Percentiles rank a stretch among this genome's conserved stretches.
These are phyloP conservation scores for Sakesphorus luctuosus DNA, from an alignment of 2,113 vertebrate species.

Conservation along the genomic window DNA sequence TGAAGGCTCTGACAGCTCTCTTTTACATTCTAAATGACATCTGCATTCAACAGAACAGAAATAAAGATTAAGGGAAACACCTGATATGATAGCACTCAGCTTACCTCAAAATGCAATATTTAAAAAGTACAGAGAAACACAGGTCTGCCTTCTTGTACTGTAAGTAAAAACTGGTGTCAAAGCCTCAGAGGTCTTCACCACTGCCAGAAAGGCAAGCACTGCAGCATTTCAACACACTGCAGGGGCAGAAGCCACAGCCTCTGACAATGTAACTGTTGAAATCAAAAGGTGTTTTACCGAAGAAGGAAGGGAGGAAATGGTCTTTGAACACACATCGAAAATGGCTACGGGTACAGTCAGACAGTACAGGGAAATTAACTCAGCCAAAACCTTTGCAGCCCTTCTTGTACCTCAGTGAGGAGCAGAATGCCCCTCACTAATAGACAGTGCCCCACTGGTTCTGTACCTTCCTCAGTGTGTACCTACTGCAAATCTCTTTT, in stretches of 20 bases:
- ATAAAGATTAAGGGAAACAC: slow-evolving; percentile 55
- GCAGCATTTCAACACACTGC: background rate
- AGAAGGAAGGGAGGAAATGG: background rate
- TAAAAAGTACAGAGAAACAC: slow-evolving; percentile 56
- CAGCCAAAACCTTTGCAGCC: background rate
- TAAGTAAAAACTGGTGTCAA: slow-evolving; percentile 39
- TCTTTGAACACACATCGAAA: background rate
- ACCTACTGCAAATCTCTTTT: slow-evolving; percentile 9
- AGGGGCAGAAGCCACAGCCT: slow-evolving; percentile 9
- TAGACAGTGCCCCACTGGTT: background rate
- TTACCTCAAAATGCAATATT: slow-evolving; percentile 59
- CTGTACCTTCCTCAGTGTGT: background rate
- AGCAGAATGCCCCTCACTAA: background rate
- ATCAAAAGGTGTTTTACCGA: background rate
- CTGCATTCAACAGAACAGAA: slow-evolving; percentile 69
- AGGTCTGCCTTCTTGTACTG: slow-evolving; percentile 38
- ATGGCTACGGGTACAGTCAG: background rate
- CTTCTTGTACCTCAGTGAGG: background rate
- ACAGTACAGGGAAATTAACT: background rate
- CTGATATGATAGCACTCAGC: slow-evolving; percentile 19
- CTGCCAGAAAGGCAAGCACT: background rate
- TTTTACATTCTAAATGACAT: slow-evolving; percentile 56
- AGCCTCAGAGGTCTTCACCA: background rate
- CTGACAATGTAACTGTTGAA: background rate
- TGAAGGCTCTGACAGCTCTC: slow-evolving; percentile 13